Evolutionary conservation across 2,888 invertebrate species (phyloP), one percentile per base, ranked within the genome.

Genomic region (Dasysyrphus tricinctus): DNA sequence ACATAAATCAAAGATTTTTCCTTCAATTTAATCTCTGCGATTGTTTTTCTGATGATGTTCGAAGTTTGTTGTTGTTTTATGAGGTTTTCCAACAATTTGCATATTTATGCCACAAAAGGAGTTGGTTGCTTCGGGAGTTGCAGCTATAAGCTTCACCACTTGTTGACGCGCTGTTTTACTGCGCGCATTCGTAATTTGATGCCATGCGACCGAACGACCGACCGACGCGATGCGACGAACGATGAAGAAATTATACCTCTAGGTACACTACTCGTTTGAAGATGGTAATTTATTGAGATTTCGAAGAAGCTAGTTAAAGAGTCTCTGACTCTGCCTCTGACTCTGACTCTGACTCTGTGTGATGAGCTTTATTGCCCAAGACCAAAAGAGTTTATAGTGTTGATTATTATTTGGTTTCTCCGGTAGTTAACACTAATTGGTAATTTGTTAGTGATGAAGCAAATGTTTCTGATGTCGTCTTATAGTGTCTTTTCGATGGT

Each of bases 361-460:
- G 67, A 67, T 67, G 67, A 80, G 80, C 79, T 69, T 83, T 79
- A 80, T 80, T 70, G 80, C 80, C 72, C 32, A 57, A 61, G 61
- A 42, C 61, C 24, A 39, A 61, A 19, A 57, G 54, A 72, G 76
- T 77, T 63, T 73, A 59, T 47, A 61, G 73, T 79, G 83, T 84
- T 84, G 85, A 85, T 80, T 85, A 80, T 80, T 80, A 85, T 85
- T 85, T 80, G 77, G 76, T 85, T 80, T 85, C 77, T 73, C 69
- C 69, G 59, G 80, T 85, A 77, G 85, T 85, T 80, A 77, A 80
- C 77, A 77, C 80, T 80, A 84, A 84, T 84, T 79, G 80, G 83
- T 84, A 80, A 84, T 79, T 79, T 84, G 83, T 83, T 83, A 63
- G 83, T 75, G 78, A 83, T 70, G 69, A 69, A 79, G 74, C 83